These are phyloP conservation scores for Mellivora capensis DNA, from an alignment of 2,113 vertebrate genomes.

Conservation along the genomic window DNA sequence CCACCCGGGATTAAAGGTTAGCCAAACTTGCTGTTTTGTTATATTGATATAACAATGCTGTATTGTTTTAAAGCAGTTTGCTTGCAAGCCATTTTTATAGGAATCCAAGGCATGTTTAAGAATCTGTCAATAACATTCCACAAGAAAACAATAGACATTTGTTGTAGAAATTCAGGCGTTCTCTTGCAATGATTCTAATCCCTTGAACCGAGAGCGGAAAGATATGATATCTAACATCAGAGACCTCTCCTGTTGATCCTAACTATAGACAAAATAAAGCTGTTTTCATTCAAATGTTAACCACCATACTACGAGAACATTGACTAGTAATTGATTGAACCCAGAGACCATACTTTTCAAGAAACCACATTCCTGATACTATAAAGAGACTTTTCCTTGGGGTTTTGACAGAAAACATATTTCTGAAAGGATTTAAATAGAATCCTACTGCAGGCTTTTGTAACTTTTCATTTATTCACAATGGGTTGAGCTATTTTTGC, in stretches of 20 bases:
- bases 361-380: constrained; percentile 37
- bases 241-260: constrained; percentile 61
- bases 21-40: constrained; percentile 81
- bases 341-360: not conserved
- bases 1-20: constrained; percentile 82
- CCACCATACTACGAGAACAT: not conserved
- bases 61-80: constrained; percentile 84
- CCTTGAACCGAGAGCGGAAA: constrained; percentile 73
- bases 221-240: constrained; percentile 62
- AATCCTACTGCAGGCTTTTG: not conserved
- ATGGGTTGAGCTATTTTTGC: not conserved
- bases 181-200: constrained; percentile 74
- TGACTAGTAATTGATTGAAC: not conserved
- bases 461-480: not conserved
- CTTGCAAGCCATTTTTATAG: constrained; percentile 83
- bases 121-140: constrained; percentile 85
- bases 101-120: constrained; percentile 87
- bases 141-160: constrained; percentile 82
- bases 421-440: constrained; percentile 37
- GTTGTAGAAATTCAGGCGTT: constrained; percentile 75
- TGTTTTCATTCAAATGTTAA: constrained; percentile 57
- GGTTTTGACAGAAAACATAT: not conserved
- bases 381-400: not conserved
- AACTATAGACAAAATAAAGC: constrained; percentile 67
- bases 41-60: constrained; percentile 81